Evolutionary conservation across 1,140 invertebrate genomes (phyloP), one percentile per base, ranked within the genome.

Genomic region (Drosophila takahashii): DNA sequence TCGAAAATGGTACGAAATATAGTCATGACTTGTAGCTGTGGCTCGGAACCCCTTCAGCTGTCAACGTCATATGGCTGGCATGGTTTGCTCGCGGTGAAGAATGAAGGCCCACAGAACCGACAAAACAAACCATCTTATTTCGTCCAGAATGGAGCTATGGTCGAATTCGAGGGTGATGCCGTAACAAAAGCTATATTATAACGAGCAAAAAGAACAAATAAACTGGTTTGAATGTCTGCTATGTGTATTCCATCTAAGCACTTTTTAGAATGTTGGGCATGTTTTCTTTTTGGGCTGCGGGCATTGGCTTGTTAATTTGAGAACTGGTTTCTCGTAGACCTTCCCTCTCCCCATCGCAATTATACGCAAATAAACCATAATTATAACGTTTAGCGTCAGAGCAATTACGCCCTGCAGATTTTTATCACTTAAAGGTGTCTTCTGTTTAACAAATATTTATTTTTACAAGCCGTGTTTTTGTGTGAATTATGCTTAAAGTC

Each of bases 1-100:
- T 85, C 81, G n/a, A 80, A 85, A 84, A 80, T 85, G 77, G 72
- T 75, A 80, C 72, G 61, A 80, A 73, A 69, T 76, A 60, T 75
- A 84, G 60, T 84, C 81, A 77, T 76, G 66, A 45, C 59, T 59
- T 54, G 37, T 61, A 48, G 56, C 71, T 69, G 26, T 37, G 53
- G 51, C 27, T 45, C 57, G 8, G 29, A 32, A 32, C 44, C 57
- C 56, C 66, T 80, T 66, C 45, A 65, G 58, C 61, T 59, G 67
- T 60, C 62, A 83, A 78, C 79, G 74, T 69, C 67, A 83, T 60
- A 27, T 57, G n/a, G 58, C 56, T 76, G 60, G 65, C 61, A 73
- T 22, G 60, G 64, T 51, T 41, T 59, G 53, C 50, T 29, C 15
- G 26, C 44, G 18, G 36, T 18, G 27, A 51, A 60, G 67, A 70